Percentiles rank a stretch among this genome's conserved stretches.
These are phyloP conservation scores for Tetragonisca angustula DNA, from an alignment of 2,888 invertebrate species.

Conservation along the genomic window DNA sequence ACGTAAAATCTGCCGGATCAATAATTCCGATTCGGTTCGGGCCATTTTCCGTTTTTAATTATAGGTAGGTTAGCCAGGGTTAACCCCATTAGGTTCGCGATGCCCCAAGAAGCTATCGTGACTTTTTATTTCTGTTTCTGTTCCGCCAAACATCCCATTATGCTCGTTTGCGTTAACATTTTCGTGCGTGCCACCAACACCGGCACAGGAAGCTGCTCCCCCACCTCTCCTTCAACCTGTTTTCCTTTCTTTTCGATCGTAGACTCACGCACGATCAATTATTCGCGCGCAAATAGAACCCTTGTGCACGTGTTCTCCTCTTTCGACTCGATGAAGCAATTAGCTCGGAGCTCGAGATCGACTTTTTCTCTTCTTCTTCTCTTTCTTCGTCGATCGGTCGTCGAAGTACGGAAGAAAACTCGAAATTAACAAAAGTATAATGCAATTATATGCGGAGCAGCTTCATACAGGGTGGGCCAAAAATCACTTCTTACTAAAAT, in stretches of 20 bases:
- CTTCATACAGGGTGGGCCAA: no score
- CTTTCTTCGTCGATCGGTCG: no score
- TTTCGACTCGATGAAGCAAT: background rate
- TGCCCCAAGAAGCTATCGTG: constrained; percentile 65
- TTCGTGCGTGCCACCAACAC: constrained; percentile 46
- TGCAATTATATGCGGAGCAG: no score
- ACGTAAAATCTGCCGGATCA: constrained; percentile 67
- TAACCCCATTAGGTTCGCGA: constrained; percentile 77
- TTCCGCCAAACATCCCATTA: constrained; percentile 70
- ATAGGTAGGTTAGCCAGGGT: constrained; percentile 75
- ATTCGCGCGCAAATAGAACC: constrained; percentile 34
- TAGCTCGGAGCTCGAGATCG: background rate
- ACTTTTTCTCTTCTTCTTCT: background rate
- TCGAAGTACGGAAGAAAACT: no score
- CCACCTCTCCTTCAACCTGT: background rate
- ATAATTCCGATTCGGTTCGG: constrained; percentile 76
- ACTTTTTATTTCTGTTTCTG: constrained; percentile 63
- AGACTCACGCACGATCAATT: constrained; percentile 21
- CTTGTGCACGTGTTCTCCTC: background rate
- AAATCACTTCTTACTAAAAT: no score
- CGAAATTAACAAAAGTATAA: no score
- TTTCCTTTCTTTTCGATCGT: constrained; percentile 5
- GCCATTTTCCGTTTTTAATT: constrained; percentile 80
- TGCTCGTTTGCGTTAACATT: constrained; percentile 67
- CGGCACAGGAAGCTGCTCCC: constrained; percentile 31